Evolutionary conservation across 1,140 invertebrate species (phyloP).

Genomic region (Papilio polyxenes): DNA sequence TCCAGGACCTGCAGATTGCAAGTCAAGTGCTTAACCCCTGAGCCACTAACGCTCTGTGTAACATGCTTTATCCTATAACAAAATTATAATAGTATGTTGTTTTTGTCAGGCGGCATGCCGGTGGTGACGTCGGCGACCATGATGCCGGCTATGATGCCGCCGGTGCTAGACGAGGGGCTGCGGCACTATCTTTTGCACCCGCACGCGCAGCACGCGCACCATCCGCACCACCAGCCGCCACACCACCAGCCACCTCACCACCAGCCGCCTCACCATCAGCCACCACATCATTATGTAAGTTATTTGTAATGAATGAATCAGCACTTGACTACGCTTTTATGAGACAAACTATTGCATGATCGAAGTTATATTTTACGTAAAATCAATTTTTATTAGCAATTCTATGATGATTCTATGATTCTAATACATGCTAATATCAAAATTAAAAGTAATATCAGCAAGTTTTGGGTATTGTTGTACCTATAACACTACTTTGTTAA

Average conservation of each 20-base stretch:
- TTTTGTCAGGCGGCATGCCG: constrained; percentile 84
- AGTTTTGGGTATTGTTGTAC: too few relatives aligned
- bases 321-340: neutral
- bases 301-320: neutral
- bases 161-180: constrained; percentile 93
- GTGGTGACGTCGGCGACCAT: constrained; percentile 90
- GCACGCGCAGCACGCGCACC: constrained; percentile 82
- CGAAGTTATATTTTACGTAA: too few relatives aligned
- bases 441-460: too few relatives aligned
- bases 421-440: too few relatives aligned
- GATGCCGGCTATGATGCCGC: constrained; percentile 92
- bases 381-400: too few relatives aligned
- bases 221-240: constrained; percentile 82
- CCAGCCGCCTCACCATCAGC: constrained; percentile 71
- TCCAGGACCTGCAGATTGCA: too few relatives aligned
- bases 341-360: neutral
- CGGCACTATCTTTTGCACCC: constrained; percentile 90
- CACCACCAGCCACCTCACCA: constrained; percentile 79
- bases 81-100: constrained; percentile 2
- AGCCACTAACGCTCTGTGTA: too few relatives aligned
- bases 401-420: too few relatives aligned
- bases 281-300: constrained; percentile 84
- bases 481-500: too few relatives aligned
- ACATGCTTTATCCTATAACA: neutral
- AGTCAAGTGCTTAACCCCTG: too few relatives aligned